Percentiles rank a stretch among this genome's conserved stretches.
Evolutionary conservation across 2,888 invertebrate genomes (phyloP).

Genomic region (Temnothorax rugatulus): DNA sequence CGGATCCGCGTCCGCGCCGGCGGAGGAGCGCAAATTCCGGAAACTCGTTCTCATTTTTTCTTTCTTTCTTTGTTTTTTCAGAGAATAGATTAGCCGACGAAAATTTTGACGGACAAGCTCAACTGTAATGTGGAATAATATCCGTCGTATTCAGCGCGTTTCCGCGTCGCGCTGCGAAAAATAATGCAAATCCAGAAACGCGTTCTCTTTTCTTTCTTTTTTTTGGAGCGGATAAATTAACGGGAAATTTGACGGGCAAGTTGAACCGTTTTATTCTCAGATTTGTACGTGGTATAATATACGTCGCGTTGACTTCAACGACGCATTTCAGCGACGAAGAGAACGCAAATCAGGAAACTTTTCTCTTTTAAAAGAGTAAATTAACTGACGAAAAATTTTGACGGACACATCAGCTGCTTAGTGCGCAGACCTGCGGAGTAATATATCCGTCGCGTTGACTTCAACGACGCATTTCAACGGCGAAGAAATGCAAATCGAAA

Average conservation of each 20-base stretch:
- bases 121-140: not conserved
- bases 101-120: not conserved
- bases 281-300: not conserved
- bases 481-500: not conserved
- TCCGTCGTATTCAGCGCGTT: not conserved
- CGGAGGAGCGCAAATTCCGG: not conserved
- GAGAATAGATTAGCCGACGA: not conserved
- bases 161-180: too few relatives aligned
- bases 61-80: not conserved
- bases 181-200: not conserved
- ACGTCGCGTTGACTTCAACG: not conserved
- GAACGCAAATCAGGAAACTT: not conserved
- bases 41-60: not conserved
- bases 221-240: not conserved
- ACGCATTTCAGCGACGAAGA: not conserved
- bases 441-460: not conserved
- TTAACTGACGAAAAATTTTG: not conserved
- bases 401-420: not conserved
- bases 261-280: not conserved
- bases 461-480: not conserved
- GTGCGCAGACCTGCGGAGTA: not conserved
- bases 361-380: not conserved
- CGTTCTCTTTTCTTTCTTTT: not conserved
- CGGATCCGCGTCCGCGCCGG: not conserved
- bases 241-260: not conserved